Evolutionary conservation across 2,888 invertebrate species (phyloP), one percentile per base, ranked within the genome.

Genomic region (Drosophila subsilvestris): DNA sequence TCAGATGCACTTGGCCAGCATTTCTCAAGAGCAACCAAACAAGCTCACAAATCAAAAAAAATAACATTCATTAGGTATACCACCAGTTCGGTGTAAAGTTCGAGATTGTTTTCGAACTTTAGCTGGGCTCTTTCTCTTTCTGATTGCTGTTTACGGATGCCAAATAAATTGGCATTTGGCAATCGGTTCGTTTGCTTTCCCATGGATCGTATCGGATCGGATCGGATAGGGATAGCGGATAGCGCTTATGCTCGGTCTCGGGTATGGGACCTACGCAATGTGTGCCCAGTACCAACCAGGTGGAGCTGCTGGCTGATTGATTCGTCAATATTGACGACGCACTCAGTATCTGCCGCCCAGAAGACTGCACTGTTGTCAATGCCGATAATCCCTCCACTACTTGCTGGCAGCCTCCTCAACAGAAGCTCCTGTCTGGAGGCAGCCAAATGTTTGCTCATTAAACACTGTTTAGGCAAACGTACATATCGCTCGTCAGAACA

Each of bases 311-410:
- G 88, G 77, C 85, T 79, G 88, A 89, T 89, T 80, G 82, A 73
- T 77, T 69, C 73, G 81, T 76, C 78, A 90, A 90, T 90, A 90
- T 90, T 90, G 82, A 75, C 66, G n/a, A 54, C 55, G 73, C 78
- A 79, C 85, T 78, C 74, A 63, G 44, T 43, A 17, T 10, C 29
- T 22, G 37, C 56, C 45, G 61, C 57, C 70, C 70, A 70, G 70
- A 70, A 71, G 71, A 63, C 70, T 71, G 27, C 25, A 10, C 37
- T n/a, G n/a, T 49, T 63, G 42, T 20, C 53, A 22, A 53, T 43
- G 43, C 12, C 42, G 54, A 37, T 37, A n/a, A n/a, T 37, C 37
- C n/a, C 32, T 45, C 10, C 18, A 25, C 14, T 14, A 14, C 37
- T 14, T 14, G 37, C 2, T 37, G 37, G 37, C 37, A 14, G 25